phyloP scores from a whole-genome alignment of 2,888 invertebrate species.

The Monochamus alternatus region DNA sequence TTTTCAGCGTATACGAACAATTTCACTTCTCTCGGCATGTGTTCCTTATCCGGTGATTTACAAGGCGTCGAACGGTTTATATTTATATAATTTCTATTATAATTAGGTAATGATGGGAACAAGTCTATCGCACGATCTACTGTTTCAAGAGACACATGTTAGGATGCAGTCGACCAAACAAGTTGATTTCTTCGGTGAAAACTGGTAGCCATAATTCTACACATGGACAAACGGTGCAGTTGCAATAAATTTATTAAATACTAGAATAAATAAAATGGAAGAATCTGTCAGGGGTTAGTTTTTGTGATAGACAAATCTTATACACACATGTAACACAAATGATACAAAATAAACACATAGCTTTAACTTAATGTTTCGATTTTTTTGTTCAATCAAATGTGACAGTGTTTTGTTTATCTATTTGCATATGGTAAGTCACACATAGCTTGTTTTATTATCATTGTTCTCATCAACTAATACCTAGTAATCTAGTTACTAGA shows the following conservation, averaged over 20 bases:
- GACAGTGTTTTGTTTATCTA: too few relatives aligned
- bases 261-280: too few relatives aligned
- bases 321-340: too few relatives aligned
- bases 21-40: constrained; percentile 35
- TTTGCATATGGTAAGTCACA: neutral
- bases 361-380: neutral
- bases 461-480: too few relatives aligned
- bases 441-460: neutral
- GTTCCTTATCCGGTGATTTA: constrained; percentile 46
- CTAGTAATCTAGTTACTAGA: too few relatives aligned
- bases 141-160: constrained; percentile 50
- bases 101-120: constrained; percentile 54
- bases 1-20: constrained; percentile 34
- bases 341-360: too few relatives aligned
- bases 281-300: too few relatives aligned
- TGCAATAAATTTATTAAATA: too few relatives aligned
- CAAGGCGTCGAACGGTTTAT: constrained; percentile 45
- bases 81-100: constrained; percentile 50
- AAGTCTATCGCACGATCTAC: constrained; percentile 48
- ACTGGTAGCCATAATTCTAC: neutral
- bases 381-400: neutral
- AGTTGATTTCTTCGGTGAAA: neutral
- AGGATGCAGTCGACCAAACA: constrained; percentile 1
- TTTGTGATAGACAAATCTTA: too few relatives aligned
- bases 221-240: too few relatives aligned